Conservation (phyloP, 2,888 invertebrate genomes). For the Scrobipalpa atriplicella region DNA sequence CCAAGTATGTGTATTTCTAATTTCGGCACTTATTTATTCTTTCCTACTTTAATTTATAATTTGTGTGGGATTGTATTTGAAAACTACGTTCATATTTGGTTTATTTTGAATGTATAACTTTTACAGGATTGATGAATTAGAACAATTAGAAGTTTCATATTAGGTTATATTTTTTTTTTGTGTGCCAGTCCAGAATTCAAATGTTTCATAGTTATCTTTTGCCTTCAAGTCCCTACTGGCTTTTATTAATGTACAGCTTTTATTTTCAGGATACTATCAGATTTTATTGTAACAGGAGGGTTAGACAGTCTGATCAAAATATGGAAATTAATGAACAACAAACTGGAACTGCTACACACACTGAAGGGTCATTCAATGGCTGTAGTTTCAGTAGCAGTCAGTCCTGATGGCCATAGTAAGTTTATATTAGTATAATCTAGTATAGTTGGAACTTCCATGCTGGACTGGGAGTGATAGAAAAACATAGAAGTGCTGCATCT, state of each 20-base stretch:
- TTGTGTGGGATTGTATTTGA: background rate
- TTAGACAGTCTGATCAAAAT: slow-evolving; percentile 95
- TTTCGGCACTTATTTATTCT: background rate
- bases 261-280: slow-evolving; percentile 44
- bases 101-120: background rate
- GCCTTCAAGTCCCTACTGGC: background rate
- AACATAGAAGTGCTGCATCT: too few species aligned
- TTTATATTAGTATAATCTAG: too few species aligned
- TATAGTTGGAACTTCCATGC: too few species aligned
- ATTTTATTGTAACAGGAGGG: slow-evolving; percentile 94
- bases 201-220: too few species aligned
- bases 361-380: slow-evolving; percentile 95
- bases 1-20: slow-evolving; percentile 68
- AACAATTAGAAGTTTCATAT: too few species aligned
- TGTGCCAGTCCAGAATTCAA: too few species aligned
- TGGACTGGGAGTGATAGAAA: too few species aligned
- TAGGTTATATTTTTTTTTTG: too few species aligned
- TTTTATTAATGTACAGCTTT: background rate
- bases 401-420: slow-evolving; percentile 93
- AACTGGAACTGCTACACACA: slow-evolving; percentile 88
- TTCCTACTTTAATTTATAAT: background rate
- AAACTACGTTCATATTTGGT: background rate
- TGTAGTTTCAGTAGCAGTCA: slow-evolving; percentile 95
- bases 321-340: slow-evolving; percentile 89
- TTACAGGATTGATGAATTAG: too few species aligned